Base-by-base conservation (phyloP, 1,140 invertebrate species). In the Drosophila murphyi region DNA sequence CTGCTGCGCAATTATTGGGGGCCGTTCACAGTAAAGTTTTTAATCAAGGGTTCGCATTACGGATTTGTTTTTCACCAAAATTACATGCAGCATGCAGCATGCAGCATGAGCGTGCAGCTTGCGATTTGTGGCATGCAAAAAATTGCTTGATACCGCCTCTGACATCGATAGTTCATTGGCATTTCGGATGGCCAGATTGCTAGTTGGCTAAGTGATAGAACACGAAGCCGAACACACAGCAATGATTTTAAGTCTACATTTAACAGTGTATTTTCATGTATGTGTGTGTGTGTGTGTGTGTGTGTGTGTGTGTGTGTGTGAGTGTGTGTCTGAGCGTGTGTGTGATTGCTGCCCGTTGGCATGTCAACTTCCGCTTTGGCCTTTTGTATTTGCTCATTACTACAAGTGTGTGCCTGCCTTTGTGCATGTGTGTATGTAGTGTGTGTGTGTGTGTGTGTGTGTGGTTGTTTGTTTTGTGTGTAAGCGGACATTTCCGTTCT, bases 351-450 rank as follows among this genome's bases (percentile, higher is more conserved):
- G 57, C 35, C 52, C 34, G 62, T 12, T 47, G 51, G n/a, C 62
- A 59, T 70, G 43, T 61, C 65, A 70, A 63, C 65, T 63, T 69
- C 72, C 64, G 72, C 56, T 61, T 60, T 43, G 34, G 45, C 50
- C 32, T 62, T 72, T 34, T 39, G 12, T 80, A 80, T 86, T 86
- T 82, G 62, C 83, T 70, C 72, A 73, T 87, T 87, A 87, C 76
- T 57, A 65, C 47, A 37, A 76, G 69, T 72, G 55, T 35, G 34
- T 69, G 12, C 20, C 41, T 51, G 31, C 10, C 39, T n/a, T 0
- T 63, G 51, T 61, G 34, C 32, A 41, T 29, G 10, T 57, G 28
- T n/a, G 28, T 43, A 8, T 7, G n/a, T 35, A 20, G 12, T 39
- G 51, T 29, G 8, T 57, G 28, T n/a, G 28, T 43, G 28, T 7